These are phyloP conservation scores for Drosophila fungiperda DNA, from an alignment of 2,888 invertebrate genomes.

Conservation along the genomic window DNA sequence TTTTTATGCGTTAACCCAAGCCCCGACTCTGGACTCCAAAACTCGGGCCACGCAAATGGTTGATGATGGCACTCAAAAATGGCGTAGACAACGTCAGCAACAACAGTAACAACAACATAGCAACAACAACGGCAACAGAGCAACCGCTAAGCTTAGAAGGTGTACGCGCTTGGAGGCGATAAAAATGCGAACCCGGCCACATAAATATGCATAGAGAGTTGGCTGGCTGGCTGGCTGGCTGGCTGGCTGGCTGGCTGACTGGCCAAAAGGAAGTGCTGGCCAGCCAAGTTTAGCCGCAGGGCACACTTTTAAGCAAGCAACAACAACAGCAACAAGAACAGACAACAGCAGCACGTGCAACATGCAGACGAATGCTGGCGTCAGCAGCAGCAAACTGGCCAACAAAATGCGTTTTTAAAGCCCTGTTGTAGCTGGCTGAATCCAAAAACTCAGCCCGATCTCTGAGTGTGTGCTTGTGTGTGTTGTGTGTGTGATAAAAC, in stretches of 20 bases:
- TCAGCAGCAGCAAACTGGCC: conserved; percentile 56
- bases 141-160: conserved; percentile 57
- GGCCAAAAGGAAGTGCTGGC: conserved; percentile 65
- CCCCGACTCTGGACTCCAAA: conserved; percentile 25
- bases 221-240: conserved; percentile 12
- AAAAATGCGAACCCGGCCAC: conserved; percentile 61
- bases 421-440: conserved; percentile 39
- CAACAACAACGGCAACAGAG: conserved; percentile 19
- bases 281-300: conserved; percentile 74
- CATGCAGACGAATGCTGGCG: conserved; percentile 69
- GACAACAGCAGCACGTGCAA: conserved; percentile 72
- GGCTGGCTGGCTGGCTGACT: background rate
- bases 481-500: conserved; percentile 73
- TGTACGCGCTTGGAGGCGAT: conserved; percentile 67
- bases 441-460: conserved; percentile 40
- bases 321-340: conserved; percentile 49
- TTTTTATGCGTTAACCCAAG: conserved; percentile 74
- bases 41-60: conserved; percentile 61
- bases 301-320: conserved; percentile 72
- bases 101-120: conserved; percentile 19
- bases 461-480: conserved; percentile 18
- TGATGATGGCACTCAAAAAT: conserved; percentile 79
- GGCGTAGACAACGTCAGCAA: conserved; percentile 69
- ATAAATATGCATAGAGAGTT: conserved; percentile 77
- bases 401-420: conserved; percentile 78